Evolutionary conservation across 2,888 invertebrate species (phyloP), one percentile per base, ranked within the genome.

Genomic region (Pogonocherus hispidulus): DNA sequence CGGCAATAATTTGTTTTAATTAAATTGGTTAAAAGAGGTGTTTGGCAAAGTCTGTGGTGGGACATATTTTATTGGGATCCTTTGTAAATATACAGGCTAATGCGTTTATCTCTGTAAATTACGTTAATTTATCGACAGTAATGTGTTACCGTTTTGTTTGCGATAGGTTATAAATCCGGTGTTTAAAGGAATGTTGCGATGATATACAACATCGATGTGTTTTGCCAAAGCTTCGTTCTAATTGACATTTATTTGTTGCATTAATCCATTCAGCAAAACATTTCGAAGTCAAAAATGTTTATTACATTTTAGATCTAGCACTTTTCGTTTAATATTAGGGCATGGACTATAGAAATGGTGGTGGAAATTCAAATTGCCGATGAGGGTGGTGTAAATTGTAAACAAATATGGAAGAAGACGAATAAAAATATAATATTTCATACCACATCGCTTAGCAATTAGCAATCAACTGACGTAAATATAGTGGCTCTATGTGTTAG

Each of bases 1-100:
- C 32, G 46, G 60, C 60, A 66, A 66, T 60, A n/a, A n/a, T 66
- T 47, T 60, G 54, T 54, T 54, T 66, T 60, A 66, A 60, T 66
- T 60, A 66, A 66, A 41, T 54, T 27, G 27, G 57, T 60, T 66
- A 22, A 44, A 51, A 41, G 60, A 60, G 52, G 52, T 52, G 60
- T 59, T 60, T 60, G 66, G 60, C 66, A 52, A 27, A 52, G 22
- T 20, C 14, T 16, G 47, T 60, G 51, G n/a, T 8, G 47, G 47
- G 47, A 6, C 47, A 47, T 47, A 66, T 49, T 54, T 60, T 60
- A 54, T 54, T 47, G 35, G 19, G 14, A 18, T 46, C 41, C 46
- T 54, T 60, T 59, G 59, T 60, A 27, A 32, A 41, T 52, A 47
- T 44, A 44, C 32, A 3, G 3, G 32, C 23, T 14, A 47, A 32